These are phyloP conservation scores for Eulemur mongoz DNA, from an alignment of 2,797 vertebrate genomes.

Conservation along the genomic window DNA sequence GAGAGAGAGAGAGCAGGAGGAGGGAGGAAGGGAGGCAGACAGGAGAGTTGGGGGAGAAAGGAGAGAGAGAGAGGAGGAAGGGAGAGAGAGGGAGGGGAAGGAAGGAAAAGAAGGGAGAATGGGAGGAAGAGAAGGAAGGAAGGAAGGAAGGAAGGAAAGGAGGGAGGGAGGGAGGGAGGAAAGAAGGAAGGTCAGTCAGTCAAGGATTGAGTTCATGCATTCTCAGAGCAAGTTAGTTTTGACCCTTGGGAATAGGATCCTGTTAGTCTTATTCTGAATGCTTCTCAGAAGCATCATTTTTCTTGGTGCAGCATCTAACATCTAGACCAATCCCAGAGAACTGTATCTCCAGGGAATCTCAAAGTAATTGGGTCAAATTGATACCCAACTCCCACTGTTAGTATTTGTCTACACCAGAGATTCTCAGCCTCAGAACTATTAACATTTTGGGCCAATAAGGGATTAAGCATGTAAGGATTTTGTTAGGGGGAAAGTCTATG, in stretches of 20 bases:
- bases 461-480: background rate
- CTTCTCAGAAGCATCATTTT: slow-evolving; percentile 31
- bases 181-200: background rate
- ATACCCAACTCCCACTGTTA: background rate
- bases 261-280: background rate
- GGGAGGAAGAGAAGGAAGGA: background rate
- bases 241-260: background rate
- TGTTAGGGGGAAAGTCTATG: background rate
- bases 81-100: background rate
- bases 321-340: background rate
- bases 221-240: slow-evolving; percentile 37
- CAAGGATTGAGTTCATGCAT: background rate
- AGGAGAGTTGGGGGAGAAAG: background rate
- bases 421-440: background rate
- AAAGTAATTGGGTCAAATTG: background rate
- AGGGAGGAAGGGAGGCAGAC: background rate
- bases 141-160: too few relatives aligned
- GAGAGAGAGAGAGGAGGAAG: background rate
- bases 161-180: background rate
- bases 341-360: background rate
- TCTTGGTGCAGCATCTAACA: background rate
- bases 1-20: too few relatives aligned
- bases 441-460: background rate
- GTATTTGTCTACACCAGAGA: background rate
- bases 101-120: background rate